These are phyloP conservation scores for Solenopsis invicta DNA, from an alignment of 1,140 invertebrate species.

Conservation along the genomic window DNA sequence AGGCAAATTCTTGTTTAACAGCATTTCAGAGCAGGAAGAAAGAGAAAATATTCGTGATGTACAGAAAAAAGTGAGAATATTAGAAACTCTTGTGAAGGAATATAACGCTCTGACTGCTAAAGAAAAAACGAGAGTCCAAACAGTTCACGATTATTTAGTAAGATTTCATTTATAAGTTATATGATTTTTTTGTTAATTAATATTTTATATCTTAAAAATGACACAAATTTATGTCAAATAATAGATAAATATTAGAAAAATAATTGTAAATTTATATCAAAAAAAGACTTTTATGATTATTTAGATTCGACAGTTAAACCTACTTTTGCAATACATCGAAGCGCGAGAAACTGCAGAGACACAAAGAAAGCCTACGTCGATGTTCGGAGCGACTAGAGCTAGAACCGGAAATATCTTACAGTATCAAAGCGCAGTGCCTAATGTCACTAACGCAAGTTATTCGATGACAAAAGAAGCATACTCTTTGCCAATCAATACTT, in stretches of 20 bases:
- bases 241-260: background rate
- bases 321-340: slow-evolving; percentile 72
- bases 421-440: slow-evolving; percentile 45
- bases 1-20: slow-evolving; percentile 70
- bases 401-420: slow-evolving; percentile 6
- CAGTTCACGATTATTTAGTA: slow-evolving; percentile 79
- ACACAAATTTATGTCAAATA: background rate
- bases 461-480: slow-evolving; percentile 16
- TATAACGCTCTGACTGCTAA: slow-evolving; percentile 68
- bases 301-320: slow-evolving; percentile 69
- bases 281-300: background rate
- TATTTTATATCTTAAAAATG: background rate
- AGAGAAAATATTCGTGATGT: slow-evolving; percentile 61
- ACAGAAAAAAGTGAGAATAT: slow-evolving; percentile 69
- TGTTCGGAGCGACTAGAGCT: background rate
- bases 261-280: background rate
- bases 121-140: slow-evolving; percentile 76
- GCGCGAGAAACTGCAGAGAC: slow-evolving; percentile 58
- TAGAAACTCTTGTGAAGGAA: slow-evolving; percentile 75
- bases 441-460: slow-evolving; percentile 37
- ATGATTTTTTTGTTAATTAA: background rate
- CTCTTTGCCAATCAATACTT: slow-evolving; percentile 1
- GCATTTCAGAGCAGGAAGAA: background rate
- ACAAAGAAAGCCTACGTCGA: slow-evolving; percentile 23
- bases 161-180: background rate